Evolutionary conservation across 2,888 invertebrate species (phyloP).

Genomic region (Ischnus inquisitorius): DNA sequence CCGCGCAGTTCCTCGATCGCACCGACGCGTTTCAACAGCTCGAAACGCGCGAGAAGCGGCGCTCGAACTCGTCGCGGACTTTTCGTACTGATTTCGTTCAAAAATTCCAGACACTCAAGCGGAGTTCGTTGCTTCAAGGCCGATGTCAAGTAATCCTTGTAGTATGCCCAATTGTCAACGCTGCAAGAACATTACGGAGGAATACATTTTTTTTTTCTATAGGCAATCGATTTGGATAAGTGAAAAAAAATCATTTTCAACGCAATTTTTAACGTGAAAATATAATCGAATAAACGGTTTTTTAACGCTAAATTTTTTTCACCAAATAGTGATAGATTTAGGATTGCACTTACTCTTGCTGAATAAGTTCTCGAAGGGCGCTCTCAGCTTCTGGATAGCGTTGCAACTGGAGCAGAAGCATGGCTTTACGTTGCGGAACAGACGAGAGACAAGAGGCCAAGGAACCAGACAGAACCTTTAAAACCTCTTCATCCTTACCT

Average conservation of each 20-base stretch:
- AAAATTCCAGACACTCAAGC: conserved; percentile 82
- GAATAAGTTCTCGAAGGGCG: conserved; percentile 91
- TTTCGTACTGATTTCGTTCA: conserved; percentile 79
- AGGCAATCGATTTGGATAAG: background rate
- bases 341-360: conserved; percentile 88
- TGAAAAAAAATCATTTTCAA: conserved; percentile 14
- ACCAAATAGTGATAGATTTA: background rate
- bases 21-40: conserved; percentile 88
- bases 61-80: conserved; percentile 88
- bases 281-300: background rate
- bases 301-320: background rate
- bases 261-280: no score
- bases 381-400: conserved; percentile 92
- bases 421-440: conserved; percentile 89
- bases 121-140: conserved; percentile 81
- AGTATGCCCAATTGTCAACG: conserved; percentile 85
- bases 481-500: conserved; percentile 93
- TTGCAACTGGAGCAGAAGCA: conserved; percentile 90
- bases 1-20: conserved; percentile 83
- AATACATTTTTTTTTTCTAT: background rate
- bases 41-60: conserved; percentile 94
- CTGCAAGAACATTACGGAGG: conserved; percentile 74
- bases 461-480: conserved; percentile 93
- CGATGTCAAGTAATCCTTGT: conserved; percentile 85
- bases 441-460: conserved; percentile 85